These are phyloP conservation scores for Danio tinwini DNA, from an alignment of 2,797 vertebrate species.

Conservation along the genomic window DNA sequence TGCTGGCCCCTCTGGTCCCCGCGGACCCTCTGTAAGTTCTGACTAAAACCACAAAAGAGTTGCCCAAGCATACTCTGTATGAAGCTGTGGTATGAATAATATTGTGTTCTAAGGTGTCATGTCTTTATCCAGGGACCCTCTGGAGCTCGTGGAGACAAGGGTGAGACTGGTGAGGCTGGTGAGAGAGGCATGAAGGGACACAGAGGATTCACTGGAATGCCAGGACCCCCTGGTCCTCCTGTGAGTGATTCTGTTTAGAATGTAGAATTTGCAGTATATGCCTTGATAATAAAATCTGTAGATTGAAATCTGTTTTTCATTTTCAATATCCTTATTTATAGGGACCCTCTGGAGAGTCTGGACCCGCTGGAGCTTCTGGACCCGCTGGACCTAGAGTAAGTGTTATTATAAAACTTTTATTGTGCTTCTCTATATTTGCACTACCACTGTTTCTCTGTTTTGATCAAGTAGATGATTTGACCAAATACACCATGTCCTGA, in stretches of 20 bases:
- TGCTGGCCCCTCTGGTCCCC: conserved; percentile 87
- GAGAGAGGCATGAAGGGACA: conserved; percentile 99
- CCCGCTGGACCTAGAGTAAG: conserved; percentile 93
- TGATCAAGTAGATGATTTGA: background rate
- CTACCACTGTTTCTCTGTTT: background rate
- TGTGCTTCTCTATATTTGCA: background rate
- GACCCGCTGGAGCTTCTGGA: conserved; percentile 92
- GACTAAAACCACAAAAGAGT: background rate
- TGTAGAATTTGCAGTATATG: background rate
- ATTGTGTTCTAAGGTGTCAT: conserved; percentile 12
- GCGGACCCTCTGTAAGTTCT: conserved; percentile 91
- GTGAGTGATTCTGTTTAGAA: conserved; percentile 76
- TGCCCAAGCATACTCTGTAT: background rate
- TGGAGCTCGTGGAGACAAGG: conserved; percentile 97
- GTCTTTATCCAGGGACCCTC: conserved; percentile 79
- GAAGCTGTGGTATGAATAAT: background rate
- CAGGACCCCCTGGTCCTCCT: conserved; percentile 90
- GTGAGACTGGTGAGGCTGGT: conserved; percentile 93
- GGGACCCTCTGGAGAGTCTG: conserved; percentile 91
- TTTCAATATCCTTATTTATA: conserved; percentile 57
- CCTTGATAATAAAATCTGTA: background rate
- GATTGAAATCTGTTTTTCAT: background rate
- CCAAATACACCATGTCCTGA: background rate
- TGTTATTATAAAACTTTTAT: conserved; percentile 52
- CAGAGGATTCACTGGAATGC: conserved; percentile 97